These are phyloP conservation scores for Pteromalus puparum DNA, from an alignment of 1,140 invertebrate genomes.

Conservation along the genomic window DNA sequence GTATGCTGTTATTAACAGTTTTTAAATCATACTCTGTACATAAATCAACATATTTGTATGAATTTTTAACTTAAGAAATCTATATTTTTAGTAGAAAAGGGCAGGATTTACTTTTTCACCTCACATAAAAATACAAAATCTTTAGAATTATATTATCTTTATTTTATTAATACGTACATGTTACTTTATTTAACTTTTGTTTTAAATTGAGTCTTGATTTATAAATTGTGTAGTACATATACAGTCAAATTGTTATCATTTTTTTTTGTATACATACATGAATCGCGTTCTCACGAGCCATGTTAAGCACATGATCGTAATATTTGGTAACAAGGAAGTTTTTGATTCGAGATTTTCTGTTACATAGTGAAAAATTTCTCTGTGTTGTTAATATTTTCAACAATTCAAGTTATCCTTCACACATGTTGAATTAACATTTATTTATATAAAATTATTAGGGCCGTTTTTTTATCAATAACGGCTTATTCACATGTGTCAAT, in stretches of 20 bases:
- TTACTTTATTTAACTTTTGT: conserved; percentile 46
- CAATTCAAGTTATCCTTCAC: conserved; percentile 18
- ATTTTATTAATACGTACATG: conserved; percentile 51
- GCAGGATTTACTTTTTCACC: not conserved
- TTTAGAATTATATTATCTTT: conserved; percentile 51
- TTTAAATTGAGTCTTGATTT: conserved; percentile 41
- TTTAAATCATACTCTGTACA: not conserved
- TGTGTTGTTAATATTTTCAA: conserved; percentile 17
- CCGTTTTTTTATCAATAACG: not conserved
- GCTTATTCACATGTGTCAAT: conserved; percentile 18
- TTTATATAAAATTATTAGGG: conserved; percentile 38
- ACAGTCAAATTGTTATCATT: conserved; percentile 37
- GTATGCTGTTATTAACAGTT: not conserved
- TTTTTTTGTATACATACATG: conserved; percentile 38
- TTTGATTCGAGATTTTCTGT: conserved; percentile 37
- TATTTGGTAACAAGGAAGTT: conserved; percentile 48
- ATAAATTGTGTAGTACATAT: conserved; percentile 45
- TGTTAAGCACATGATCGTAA: conserved; percentile 34
- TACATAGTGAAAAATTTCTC: conserved; percentile 34
- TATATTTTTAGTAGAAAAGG: not conserved
- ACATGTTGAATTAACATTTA: not conserved
- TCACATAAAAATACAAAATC: not conserved
- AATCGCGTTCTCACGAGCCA: conserved; percentile 14
- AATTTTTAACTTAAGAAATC: not conserved
- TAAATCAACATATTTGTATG: not conserved